A percentile compares a stretch with the other conserved stretches of the same genome.
These are phyloP conservation scores for Scartelaos histophorus DNA, from an alignment of 2,113 vertebrate species.

Conservation along the genomic window DNA sequence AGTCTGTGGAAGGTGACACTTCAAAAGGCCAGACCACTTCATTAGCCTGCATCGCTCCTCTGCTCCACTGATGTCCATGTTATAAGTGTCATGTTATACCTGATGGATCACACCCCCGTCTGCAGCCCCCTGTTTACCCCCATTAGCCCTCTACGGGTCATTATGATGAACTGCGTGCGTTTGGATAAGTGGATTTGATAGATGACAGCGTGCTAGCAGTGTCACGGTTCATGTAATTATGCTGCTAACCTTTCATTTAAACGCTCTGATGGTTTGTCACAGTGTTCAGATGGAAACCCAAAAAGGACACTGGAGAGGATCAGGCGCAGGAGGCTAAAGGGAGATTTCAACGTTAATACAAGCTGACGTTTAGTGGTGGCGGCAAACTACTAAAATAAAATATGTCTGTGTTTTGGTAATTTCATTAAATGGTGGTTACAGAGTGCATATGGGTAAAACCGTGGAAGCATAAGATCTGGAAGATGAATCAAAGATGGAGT, in stretches of 20 bases:
- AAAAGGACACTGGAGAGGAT: constrained; percentile 8
- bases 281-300: neutral
- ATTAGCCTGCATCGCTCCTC: constrained; percentile 28
- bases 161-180: constrained; percentile 48
- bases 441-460: neutral
- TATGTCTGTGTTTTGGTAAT: neutral
- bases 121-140: constrained; percentile 27
- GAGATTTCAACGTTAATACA: constrained; percentile 23
- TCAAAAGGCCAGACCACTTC: constrained; percentile 60
- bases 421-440: neutral
- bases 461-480: too few relatives aligned
- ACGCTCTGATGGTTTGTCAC: constrained; percentile 3
- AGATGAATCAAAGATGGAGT: too few relatives aligned
- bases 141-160: constrained; percentile 26
- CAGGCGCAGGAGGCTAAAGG: constrained; percentile 12
- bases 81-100: constrained; percentile 58
- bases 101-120: constrained; percentile 57
- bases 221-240: constrained; percentile 38
- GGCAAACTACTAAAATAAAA: constrained; percentile 1
- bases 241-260: constrained; percentile 29
- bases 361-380: neutral
- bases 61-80: constrained; percentile 29
- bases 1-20: constrained; percentile 33
- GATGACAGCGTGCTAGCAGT: constrained; percentile 29
- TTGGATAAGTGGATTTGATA: constrained; percentile 58